A percentile compares a stretch with the other conserved stretches of the same genome.
Conservation (phyloP, 2,797 vertebrate genomes). For the Lagocephalus sceleratus region DNA sequence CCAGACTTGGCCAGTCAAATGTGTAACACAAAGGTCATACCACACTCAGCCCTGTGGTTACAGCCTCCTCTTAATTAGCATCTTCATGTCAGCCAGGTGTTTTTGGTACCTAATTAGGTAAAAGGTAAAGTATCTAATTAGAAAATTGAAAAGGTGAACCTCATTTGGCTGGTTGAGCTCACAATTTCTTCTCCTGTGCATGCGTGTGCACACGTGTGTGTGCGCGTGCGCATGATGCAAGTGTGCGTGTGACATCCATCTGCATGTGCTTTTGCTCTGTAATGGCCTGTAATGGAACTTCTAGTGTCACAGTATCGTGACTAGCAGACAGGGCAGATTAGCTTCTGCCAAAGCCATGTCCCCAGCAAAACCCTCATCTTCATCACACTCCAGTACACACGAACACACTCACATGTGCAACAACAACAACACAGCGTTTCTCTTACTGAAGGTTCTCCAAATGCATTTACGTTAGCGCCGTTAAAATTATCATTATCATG, state of each 20-base stretch:
- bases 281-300: slow-evolving; percentile 67
- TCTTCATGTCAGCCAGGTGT: slow-evolving; percentile 27
- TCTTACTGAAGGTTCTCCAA: slow-evolving; percentile 48
- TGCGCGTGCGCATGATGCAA: slow-evolving; percentile 2
- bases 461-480: slow-evolving; percentile 57
- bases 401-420: slow-evolving; percentile 15
- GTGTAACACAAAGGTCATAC: slow-evolving; percentile 40
- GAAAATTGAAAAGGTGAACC: slow-evolving; percentile 61
- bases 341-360: slow-evolving; percentile 47
- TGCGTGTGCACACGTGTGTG: slow-evolving; percentile 10
- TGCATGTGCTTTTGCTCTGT: slow-evolving; percentile 53
- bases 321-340: slow-evolving; percentile 63
- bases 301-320: slow-evolving; percentile 59
- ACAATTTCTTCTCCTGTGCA: slow-evolving; percentile 24
- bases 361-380: slow-evolving; percentile 29
- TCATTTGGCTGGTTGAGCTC: slow-evolving; percentile 34
- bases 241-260: slow-evolving; percentile 37
- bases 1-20: slow-evolving; percentile 28
- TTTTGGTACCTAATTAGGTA: slow-evolving; percentile 25
- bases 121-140: slow-evolving; percentile 59
- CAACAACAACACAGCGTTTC: slow-evolving; percentile 24
- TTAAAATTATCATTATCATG: slow-evolving; percentile 62
- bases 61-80: slow-evolving; percentile 46
- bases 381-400: slow-evolving; percentile 18
- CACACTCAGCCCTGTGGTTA: slow-evolving; percentile 26